Percentiles rank a stretch among this genome's conserved stretches.
Evolutionary conservation across 2,113 vertebrate genomes (phyloP).

Genomic region (Lates calcarifer): DNA sequence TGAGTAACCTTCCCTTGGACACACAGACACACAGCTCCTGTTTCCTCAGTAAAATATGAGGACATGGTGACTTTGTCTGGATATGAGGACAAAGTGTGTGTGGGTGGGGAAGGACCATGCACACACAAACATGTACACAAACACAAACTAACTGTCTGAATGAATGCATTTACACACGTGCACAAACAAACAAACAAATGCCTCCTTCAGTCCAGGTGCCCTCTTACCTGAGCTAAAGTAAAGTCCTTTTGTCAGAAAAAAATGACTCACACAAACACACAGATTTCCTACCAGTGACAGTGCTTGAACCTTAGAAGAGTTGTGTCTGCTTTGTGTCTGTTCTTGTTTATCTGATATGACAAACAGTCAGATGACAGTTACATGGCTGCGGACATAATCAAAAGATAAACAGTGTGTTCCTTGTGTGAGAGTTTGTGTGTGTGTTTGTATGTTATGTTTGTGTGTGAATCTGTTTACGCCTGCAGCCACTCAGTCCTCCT

Average conservation of each 20-base stretch:
- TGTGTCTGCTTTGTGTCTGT: constrained; percentile 40
- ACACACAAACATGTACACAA: too few relatives aligned
- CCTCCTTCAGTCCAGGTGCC: constrained; percentile 25
- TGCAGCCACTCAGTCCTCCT: neutral
- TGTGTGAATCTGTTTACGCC: neutral
- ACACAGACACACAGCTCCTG: neutral
- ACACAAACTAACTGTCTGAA: neutral
- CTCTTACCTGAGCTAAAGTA: constrained; percentile 13
- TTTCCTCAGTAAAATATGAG: constrained; percentile 13
- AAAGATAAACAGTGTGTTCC: constrained; percentile 25
- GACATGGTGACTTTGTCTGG: constrained; percentile 27
- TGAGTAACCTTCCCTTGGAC: neutral
- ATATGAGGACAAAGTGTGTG: neutral
- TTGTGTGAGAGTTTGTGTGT: neutral
- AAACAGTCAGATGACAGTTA: constrained; percentile 23
- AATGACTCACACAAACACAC: neutral
- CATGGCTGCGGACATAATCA: constrained; percentile 26
- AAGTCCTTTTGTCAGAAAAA: constrained; percentile 31
- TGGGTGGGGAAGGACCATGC: too few relatives aligned
- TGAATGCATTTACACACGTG: constrained; percentile 16
- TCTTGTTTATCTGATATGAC: constrained; percentile 22
- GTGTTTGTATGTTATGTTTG: neutral
- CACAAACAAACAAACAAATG: constrained; percentile 8
- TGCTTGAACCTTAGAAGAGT: neutral
- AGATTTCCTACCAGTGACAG: neutral